Conservation (phyloP, 2,113 vertebrate species). For the Callipepla californica region DNA sequence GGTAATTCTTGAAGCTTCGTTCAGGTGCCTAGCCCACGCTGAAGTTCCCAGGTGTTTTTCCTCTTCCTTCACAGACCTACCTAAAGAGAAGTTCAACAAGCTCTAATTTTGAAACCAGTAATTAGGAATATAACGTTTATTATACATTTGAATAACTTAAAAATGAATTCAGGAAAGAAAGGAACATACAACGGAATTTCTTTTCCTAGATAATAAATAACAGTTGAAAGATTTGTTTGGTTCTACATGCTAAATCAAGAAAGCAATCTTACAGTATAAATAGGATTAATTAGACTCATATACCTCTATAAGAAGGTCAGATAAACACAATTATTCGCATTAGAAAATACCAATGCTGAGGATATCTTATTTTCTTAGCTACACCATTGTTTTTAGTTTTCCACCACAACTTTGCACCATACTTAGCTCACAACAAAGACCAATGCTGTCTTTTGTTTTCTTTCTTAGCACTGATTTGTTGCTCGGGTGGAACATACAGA, state of each 20-base stretch:
- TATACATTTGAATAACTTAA: neutral
- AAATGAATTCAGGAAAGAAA: neutral
- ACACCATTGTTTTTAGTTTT: neutral
- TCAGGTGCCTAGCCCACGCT: constrained; percentile 74
- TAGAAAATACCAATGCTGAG: neutral
- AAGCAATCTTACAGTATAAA: neutral
- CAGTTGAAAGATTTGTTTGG: neutral
- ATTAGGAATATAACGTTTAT: neutral
- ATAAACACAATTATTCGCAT: neutral
- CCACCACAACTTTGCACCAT: neutral
- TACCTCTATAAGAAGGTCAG: neutral
- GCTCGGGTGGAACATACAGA: neutral
- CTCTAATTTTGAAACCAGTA: neutral
- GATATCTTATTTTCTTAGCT: neutral
- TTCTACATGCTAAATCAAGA: neutral
- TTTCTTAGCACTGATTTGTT: neutral
- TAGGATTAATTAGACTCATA: neutral
- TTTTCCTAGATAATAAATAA: neutral
- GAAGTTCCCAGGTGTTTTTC: constrained; percentile 79
- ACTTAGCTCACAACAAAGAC: neutral
- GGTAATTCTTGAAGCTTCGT: constrained; percentile 75
- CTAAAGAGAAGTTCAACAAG: constrained; percentile 68
- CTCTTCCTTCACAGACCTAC: constrained; percentile 74
- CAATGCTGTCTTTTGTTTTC: neutral
- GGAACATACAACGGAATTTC: neutral